These are phyloP conservation scores for Tachysurus vachellii DNA, from an alignment of 2,113 vertebrate species.

Conservation along the genomic window DNA sequence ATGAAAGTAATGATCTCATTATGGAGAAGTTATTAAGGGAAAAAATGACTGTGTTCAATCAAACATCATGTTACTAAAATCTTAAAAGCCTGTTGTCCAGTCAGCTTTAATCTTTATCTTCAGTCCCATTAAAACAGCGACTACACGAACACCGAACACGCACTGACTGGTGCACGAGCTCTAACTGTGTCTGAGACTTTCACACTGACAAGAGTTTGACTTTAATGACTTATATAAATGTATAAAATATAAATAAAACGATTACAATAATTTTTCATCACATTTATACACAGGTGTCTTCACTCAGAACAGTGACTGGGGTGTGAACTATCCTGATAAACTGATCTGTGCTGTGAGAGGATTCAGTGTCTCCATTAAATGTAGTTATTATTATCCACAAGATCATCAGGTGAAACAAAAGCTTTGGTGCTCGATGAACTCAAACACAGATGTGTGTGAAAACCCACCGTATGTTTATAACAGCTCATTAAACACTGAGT, in stretches of 20 bases:
- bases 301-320: neutral
- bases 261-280: neutral
- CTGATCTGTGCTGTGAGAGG: constrained; percentile 45
- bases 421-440: constrained; percentile 40
- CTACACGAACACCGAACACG: neutral
- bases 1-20: neutral
- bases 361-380: constrained; percentile 37
- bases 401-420: rapidly evolving
- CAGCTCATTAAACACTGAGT: neutral
- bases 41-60: no score
- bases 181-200: neutral
- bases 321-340: neutral
- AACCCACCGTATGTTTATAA: constrained; percentile 23
- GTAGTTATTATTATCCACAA: constrained; percentile 34
- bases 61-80: neutral
- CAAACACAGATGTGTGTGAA: neutral
- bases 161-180: neutral
- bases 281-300: constrained; percentile 32
- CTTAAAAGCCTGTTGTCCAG: neutral
- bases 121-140: neutral
- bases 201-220: no score
- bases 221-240: neutral
- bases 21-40: neutral
- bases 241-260: neutral
- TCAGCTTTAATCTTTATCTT: neutral